A percentile compares a stretch with the other conserved stretches of the same genome.
Conservation (phyloP, 2,113 vertebrate genomes). For the Dryoscopus gambensis region DNA sequence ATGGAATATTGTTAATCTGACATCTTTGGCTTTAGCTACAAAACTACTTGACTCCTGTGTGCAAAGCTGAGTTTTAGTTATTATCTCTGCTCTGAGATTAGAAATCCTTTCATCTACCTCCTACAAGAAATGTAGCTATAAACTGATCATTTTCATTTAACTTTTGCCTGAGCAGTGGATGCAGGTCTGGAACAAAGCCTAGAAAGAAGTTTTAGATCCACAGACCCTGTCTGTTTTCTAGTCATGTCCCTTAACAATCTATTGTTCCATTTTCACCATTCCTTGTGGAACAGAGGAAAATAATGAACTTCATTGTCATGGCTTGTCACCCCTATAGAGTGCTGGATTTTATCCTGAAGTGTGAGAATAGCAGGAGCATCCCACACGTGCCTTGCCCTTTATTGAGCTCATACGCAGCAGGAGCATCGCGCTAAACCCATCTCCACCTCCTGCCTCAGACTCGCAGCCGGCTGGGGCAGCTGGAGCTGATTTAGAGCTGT, state of each 20-base stretch:
- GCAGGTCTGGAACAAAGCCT: neutral
- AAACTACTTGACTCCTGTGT: neutral
- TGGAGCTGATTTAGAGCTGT: conserved; percentile 73
- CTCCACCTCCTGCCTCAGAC: conserved; percentile 7
- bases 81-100: neutral
- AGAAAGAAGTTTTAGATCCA: neutral
- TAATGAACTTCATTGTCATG: neutral
- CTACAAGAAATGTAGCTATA: neutral
- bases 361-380: conserved; percentile 46
- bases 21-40: neutral
- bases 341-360: neutral
- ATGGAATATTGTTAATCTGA: neutral
- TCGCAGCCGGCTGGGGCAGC: conserved; percentile 69
- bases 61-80: neutral
- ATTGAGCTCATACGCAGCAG: conserved; percentile 64
- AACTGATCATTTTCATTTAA: neutral
- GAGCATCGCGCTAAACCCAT: conserved; percentile 14
- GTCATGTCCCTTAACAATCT: neutral
- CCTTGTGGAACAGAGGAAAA: neutral
- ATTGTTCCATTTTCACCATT: neutral
- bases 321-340: conserved; percentile 18
- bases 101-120: neutral
- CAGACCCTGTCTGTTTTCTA: neutral
- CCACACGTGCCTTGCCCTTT: conserved; percentile 60
- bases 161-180: neutral